A percentile compares a stretch with the other conserved stretches of the same genome.
Conservation (phyloP, 2,113 vertebrate species). For the Pseudorasbora parva region DNA sequence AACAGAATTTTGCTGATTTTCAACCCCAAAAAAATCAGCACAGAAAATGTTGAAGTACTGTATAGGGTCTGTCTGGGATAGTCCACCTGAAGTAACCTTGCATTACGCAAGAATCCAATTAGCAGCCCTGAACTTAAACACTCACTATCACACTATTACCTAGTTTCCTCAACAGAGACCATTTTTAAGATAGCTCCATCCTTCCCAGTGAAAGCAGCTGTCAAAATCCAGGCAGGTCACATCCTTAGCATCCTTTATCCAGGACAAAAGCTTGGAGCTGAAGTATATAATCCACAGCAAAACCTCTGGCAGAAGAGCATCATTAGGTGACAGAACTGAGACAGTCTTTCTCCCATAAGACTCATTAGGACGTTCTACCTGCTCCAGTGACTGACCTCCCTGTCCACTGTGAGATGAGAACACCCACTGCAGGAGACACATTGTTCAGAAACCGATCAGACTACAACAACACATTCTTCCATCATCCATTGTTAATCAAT, state of each 20-base stretch:
- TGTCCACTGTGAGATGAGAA: neutral
- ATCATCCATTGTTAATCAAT: neutral
- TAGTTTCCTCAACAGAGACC: neutral
- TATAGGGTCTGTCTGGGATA: neutral
- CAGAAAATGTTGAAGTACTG: too few relatives aligned
- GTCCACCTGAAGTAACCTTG: neutral
- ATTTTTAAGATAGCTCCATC: neutral
- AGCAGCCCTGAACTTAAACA: neutral
- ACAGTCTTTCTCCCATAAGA: neutral
- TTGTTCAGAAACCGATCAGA: neutral
- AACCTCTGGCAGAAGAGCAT: neutral
- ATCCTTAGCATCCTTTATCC: neutral
- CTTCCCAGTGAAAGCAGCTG: neutral
- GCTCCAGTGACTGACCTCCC: neutral
- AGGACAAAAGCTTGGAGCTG: neutral
- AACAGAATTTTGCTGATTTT: too few relatives aligned
- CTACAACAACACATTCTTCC: neutral
- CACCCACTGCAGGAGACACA: neutral
- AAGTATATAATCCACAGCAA: conserved; percentile 5
- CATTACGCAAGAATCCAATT: neutral
- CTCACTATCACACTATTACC: neutral
- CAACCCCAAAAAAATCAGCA: neutral
- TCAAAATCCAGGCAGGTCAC: neutral
- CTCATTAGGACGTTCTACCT: conserved; percentile 10
- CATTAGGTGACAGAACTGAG: conserved; percentile 21